phyloP scores from a whole-genome alignment of 2,113 vertebrate species.

The Bathybates hornii region DNA sequence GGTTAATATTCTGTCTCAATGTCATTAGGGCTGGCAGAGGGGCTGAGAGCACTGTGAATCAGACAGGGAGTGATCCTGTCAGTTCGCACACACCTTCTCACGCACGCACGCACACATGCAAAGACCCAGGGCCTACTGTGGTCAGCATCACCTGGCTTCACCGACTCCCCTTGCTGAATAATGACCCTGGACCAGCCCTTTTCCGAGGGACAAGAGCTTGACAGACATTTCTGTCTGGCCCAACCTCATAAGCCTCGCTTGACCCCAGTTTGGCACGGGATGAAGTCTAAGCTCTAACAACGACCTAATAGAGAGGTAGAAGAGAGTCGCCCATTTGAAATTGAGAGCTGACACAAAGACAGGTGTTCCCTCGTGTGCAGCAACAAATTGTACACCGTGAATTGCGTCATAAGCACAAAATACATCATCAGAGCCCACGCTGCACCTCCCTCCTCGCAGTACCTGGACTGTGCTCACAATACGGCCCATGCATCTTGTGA shows the following conservation, averaged over 20 bases:
- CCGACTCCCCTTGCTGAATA: slow-evolving; percentile 72
- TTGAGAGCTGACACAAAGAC: slow-evolving; percentile 8
- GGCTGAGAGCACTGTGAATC: slow-evolving; percentile 92
- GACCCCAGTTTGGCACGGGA: slow-evolving; percentile 72
- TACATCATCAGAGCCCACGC: slow-evolving; percentile 21
- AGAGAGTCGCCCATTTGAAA: not conserved
- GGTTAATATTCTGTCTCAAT: slow-evolving; percentile 99
- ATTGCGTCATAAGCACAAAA: slow-evolving; percentile 26
- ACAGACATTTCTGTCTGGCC: slow-evolving; percentile 85
- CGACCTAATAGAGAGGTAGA: slow-evolving; percentile 61
- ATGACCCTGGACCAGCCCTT: slow-evolving; percentile 84
- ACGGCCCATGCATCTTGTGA: slow-evolving; percentile 56
- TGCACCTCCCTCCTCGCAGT: slow-evolving; percentile 22
- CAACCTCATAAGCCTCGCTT: slow-evolving; percentile 86
- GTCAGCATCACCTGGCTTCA: slow-evolving; percentile 78
- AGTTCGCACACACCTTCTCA: slow-evolving; percentile 81
- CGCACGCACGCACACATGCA: slow-evolving; percentile 79
- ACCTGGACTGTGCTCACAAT: slow-evolving; percentile 36
- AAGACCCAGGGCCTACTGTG: slow-evolving; percentile 76
- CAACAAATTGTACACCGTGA: not conserved
- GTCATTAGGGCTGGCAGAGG: slow-evolving; percentile 94
- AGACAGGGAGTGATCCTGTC: slow-evolving; percentile 95
- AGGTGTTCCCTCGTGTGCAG: not conserved
- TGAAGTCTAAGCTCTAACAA: slow-evolving; percentile 74
- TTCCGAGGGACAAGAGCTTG: slow-evolving; percentile 85